phyloP scores from a whole-genome alignment of 2,888 invertebrate species.

The Ariolimax columbianus region DNA sequence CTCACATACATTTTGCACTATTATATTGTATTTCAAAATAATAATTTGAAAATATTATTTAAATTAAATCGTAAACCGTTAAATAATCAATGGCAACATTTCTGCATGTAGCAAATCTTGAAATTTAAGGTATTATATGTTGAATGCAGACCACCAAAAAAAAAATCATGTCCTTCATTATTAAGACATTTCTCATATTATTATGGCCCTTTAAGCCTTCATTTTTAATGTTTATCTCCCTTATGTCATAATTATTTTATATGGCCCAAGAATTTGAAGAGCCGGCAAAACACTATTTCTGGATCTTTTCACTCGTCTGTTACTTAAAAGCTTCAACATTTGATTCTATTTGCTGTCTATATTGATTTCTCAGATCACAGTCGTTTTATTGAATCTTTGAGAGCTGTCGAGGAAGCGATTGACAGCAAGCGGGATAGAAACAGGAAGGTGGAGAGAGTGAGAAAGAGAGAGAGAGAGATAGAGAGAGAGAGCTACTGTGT shows the following conservation, averaged over 20 bases:
- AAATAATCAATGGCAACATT: neutral
- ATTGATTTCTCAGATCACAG: conserved; percentile 9
- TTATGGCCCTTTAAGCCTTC: neutral
- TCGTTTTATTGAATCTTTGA: neutral
- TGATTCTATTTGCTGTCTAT: conserved; percentile 20
- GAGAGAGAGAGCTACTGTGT: neutral
- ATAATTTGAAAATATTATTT: too few relatives aligned
- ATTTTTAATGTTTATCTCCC: neutral
- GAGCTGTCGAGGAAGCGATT: neutral
- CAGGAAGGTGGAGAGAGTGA: neutral
- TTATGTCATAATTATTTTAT: conserved; percentile 22
- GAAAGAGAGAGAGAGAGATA: neutral
- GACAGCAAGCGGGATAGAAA: too few relatives aligned
- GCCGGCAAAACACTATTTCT: neutral
- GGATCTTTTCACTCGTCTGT: conserved; percentile 17
- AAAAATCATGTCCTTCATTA: neutral
- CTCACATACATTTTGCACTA: too few relatives aligned
- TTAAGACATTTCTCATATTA: conserved; percentile 3
- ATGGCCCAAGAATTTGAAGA: neutral
- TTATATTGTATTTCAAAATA: too few relatives aligned
- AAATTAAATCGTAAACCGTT: neutral
- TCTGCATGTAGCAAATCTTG: neutral
- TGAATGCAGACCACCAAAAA: neutral
- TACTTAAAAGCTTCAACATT: conserved; percentile 27
- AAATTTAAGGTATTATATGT: neutral